A percentile compares a stretch with the other conserved stretches of the same genome.
Evolutionary conservation across 2,888 invertebrate species (phyloP).

Genomic region (Zaprionus lineosus): DNA sequence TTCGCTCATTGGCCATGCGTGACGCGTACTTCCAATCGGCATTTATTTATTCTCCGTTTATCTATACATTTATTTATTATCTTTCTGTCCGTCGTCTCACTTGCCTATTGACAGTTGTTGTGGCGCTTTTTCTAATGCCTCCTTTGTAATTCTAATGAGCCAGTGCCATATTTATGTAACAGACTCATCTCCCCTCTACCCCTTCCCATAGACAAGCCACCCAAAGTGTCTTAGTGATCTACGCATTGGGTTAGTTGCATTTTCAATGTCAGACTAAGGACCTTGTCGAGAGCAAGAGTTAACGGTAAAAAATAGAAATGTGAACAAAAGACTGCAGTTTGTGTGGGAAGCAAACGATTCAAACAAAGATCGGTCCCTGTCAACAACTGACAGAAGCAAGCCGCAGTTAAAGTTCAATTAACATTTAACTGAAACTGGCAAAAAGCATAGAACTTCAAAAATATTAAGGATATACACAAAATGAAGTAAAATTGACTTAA

Average conservation of each 20-base stretch:
- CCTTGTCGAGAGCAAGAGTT: background rate
- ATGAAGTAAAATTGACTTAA: too few relatives aligned
- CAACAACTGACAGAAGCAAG: too few relatives aligned
- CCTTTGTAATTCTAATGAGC: constrained; percentile 75
- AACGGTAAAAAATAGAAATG: background rate
- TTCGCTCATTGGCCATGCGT: constrained; percentile 64
- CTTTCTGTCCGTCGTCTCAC: constrained; percentile 45
- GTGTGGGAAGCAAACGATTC: too few relatives aligned
- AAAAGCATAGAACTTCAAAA: too few relatives aligned
- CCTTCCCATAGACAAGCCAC: background rate
- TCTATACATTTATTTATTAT: constrained; percentile 76
- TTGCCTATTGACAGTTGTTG: constrained; percentile 56
- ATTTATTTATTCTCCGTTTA: constrained; percentile 77
- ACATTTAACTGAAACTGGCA: too few relatives aligned
- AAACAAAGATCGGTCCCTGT: background rate
- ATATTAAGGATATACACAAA: too few relatives aligned
- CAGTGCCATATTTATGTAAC: constrained; percentile 63
- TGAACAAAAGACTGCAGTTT: too few relatives aligned
- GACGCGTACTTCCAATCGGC: constrained; percentile 65
- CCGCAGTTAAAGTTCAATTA: too few relatives aligned
- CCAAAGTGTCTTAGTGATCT: background rate
- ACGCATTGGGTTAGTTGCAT: constrained; percentile 43
- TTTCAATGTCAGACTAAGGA: constrained; percentile 53
- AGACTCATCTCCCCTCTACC: constrained; percentile 11
- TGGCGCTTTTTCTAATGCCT: constrained; percentile 67